Evolutionary conservation across 2,113 vertebrate species (phyloP).

Genomic region (Halcyon senegalensis): DNA sequence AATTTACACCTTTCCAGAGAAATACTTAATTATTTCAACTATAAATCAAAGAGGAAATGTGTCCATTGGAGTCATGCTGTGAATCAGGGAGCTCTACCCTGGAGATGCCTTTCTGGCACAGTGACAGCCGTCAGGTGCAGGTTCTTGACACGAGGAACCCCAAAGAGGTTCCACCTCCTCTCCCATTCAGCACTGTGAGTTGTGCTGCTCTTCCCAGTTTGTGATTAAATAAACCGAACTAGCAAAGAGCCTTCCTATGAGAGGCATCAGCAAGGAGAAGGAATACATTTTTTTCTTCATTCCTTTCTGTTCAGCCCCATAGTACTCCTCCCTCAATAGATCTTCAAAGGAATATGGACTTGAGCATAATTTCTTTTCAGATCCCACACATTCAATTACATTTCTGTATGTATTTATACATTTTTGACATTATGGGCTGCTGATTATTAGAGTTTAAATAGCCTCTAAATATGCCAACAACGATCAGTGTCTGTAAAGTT

Average conservation of each 20-base stretch:
- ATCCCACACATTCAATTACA: not conserved
- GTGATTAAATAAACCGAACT: not conserved
- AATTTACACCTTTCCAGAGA: not conserved
- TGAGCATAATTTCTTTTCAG: not conserved
- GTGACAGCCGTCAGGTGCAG: not conserved
- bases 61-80: not conserved
- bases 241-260: not conserved
- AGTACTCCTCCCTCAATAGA: not conserved
- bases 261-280: not conserved
- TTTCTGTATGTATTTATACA: not conserved
- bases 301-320: not conserved
- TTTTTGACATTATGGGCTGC: not conserved
- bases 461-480: not conserved
- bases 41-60: not conserved
- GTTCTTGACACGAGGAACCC: not conserved
- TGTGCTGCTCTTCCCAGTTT: not conserved
- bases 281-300: not conserved
- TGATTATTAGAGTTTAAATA: not conserved
- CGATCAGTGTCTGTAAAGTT: not conserved
- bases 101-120: not conserved
- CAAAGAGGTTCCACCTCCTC: not conserved
- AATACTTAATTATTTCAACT: not conserved
- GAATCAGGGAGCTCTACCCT: not conserved
- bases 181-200: not conserved
- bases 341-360: not conserved